phyloP scores from a whole-genome alignment of 2,113 vertebrate genomes.

The Cinclus cinclus region DNA sequence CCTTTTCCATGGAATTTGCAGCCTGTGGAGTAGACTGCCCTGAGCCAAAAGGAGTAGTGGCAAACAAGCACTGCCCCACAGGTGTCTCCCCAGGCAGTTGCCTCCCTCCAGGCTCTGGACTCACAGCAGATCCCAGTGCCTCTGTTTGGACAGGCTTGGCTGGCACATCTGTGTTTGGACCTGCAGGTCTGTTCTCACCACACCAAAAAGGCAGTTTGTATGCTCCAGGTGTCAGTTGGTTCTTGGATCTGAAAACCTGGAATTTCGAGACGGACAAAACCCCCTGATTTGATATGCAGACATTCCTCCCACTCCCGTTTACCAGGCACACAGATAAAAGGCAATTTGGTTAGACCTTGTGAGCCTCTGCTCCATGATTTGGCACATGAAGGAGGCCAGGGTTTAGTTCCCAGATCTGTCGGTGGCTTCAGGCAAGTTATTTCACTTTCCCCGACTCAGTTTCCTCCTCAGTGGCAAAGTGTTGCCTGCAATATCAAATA shows the following conservation, averaged over 20 bases:
- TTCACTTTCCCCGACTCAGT: neutral
- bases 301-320: neutral
- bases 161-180: neutral
- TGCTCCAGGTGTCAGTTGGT: neutral
- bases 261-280: neutral
- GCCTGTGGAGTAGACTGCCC: neutral
- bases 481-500: neutral
- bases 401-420: conserved; percentile 49
- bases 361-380: conserved; percentile 28
- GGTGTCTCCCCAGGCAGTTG: neutral
- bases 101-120: neutral
- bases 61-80: neutral
- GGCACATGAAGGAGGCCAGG: conserved; percentile 18
- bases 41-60: neutral
- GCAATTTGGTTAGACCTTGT: conserved; percentile 22
- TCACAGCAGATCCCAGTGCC: neutral
- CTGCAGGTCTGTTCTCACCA: neutral
- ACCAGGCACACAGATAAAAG: conserved; percentile 24
- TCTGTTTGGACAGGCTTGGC: neutral
- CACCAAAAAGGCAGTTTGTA: neutral
- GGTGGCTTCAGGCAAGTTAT: conserved; percentile 31
- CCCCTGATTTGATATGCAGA: conserved; percentile 30
- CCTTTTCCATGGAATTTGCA: neutral
- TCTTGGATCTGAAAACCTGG: conserved; percentile 34
- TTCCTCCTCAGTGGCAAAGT: conserved; percentile 6